Percentiles rank a stretch among this genome's conserved stretches.
phyloP scores from a whole-genome alignment of 64 coral and sea anemone species.

The Exaiptasia diaphana region DNA sequence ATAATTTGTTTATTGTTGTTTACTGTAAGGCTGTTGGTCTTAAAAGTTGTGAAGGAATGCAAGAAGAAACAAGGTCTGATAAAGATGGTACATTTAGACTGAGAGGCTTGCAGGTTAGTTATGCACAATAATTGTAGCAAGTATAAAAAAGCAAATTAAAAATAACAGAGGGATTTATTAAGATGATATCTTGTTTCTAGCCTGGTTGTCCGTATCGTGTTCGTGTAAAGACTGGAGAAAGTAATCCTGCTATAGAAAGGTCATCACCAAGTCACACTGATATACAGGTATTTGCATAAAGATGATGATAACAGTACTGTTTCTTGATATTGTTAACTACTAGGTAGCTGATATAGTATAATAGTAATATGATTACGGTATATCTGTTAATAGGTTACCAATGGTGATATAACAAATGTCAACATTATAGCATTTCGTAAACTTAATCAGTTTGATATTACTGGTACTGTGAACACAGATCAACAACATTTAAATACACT shows the following conservation, averaged over 20 bases:
- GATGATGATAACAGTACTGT: background rate
- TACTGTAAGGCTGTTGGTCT: conserved; percentile 83
- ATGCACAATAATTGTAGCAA: too few relatives aligned
- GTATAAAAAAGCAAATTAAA: too few relatives aligned
- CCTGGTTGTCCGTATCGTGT: conserved; percentile 94
- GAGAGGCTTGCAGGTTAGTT: conserved; percentile 84
- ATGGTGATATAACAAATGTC: conserved; percentile 52
- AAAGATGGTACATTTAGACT: conserved; percentile 85
- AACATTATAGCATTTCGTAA: conserved; percentile 88
- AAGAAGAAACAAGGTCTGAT: conserved; percentile 94
- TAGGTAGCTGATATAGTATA: background rate
- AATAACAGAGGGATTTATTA: background rate
- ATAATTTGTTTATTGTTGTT: too few relatives aligned
- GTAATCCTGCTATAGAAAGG: conserved; percentile 80
- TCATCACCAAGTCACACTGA: conserved; percentile 77
- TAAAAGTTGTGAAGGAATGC: conserved; percentile 84
- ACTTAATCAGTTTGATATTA: conserved; percentile 86
- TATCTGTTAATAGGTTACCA: conserved; percentile 37
- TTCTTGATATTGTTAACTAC: background rate
- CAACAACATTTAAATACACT: conserved; percentile 61
- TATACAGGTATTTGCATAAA: conserved; percentile 66
- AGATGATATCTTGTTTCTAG: background rate
- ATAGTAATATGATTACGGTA: background rate
- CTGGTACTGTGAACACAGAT: conserved; percentile 75
- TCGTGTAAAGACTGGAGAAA: conserved; percentile 80